These are phyloP conservation scores for Gallinago paraguaiae DNA, from an alignment of 2,113 vertebrate genomes.

Conservation along the genomic window DNA sequence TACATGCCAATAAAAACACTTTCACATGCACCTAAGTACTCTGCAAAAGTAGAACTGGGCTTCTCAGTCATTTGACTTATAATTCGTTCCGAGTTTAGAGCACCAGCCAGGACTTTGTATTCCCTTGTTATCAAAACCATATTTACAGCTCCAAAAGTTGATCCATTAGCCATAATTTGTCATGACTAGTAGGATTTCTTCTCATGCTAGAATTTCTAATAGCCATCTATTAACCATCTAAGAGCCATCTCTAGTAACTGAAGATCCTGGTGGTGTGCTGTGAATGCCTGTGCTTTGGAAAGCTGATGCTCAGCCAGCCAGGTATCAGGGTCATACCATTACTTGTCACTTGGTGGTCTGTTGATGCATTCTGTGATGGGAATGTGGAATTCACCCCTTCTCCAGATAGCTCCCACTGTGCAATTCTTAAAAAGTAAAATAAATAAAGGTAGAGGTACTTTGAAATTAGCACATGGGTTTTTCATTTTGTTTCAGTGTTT, in stretches of 20 bases:
- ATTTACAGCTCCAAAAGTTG: neutral
- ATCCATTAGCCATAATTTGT: neutral
- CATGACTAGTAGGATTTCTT: neutral
- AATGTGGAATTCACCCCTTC: neutral
- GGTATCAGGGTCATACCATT: neutral
- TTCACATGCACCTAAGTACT: neutral
- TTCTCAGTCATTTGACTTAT: neutral
- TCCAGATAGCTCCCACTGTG: neutral
- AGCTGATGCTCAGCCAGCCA: neutral
- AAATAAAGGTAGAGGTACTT: neutral
- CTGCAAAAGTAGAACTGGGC: neutral
- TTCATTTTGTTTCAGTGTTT: neutral
- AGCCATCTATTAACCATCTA: neutral
- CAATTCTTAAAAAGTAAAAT: neutral
- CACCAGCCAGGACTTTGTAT: neutral
- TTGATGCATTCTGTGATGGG: neutral
- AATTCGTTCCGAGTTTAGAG: neutral
- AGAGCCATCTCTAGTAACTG: neutral
- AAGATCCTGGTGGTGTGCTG: neutral
- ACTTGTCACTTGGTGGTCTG: neutral
- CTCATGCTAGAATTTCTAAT: neutral
- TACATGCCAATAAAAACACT: neutral
- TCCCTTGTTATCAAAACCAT: neutral
- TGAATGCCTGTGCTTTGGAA: neutral
- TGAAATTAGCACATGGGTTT: neutral